Base-by-base conservation (phyloP, 2,113 vertebrate species). In the Channa maculata region DNA sequence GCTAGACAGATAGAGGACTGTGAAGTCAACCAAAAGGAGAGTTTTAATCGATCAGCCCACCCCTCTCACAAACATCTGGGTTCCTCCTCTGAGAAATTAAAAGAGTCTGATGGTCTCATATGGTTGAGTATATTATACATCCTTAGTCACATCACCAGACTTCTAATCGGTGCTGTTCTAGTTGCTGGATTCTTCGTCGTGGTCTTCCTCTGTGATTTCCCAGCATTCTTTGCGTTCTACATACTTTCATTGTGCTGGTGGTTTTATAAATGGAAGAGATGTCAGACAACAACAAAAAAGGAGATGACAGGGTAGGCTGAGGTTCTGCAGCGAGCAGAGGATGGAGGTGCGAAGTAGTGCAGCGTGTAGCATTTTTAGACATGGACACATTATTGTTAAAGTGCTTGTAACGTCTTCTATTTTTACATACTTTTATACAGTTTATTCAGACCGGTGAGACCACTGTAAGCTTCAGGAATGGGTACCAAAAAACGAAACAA, bases 171-270 rank as follows among this genome's bases (percentile, higher is more conserved):
- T 74, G 81, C 88, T 55, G 75, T 97, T 52, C 85, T 96, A 74
- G 95, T 97, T 71, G 77, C 95, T 51, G 88, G 96, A 12, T 96
- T 97, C 93, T 92, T 96, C 71, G 78, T 95, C 59, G 88, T 92
- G 3, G 84, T 94, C 57, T 97, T 95, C 69, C 88, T 96, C 55
- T 97, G 94, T 65, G 96, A 97, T 90, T 92, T 97, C 78, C 94
- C 95, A 65, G 90, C 94, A 11, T 96, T 97, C 75, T 94, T 96
- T 79, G 92, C 88, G 0, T 91, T 98, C 78, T 99, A 96, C 63
- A 59, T 96, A 37, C 94, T 97, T 74, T 96, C 96, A 46, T 60
- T 96, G 81, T 96, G 90, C 68, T 98, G 96, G 94, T 91, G 97
- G 59, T 95, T 93, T 66, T 94, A 90, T 0, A 93, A 95, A 90